Evolutionary conservation across 2,888 invertebrate genomes (phyloP).

Genomic region (Dynastes grantii): DNA sequence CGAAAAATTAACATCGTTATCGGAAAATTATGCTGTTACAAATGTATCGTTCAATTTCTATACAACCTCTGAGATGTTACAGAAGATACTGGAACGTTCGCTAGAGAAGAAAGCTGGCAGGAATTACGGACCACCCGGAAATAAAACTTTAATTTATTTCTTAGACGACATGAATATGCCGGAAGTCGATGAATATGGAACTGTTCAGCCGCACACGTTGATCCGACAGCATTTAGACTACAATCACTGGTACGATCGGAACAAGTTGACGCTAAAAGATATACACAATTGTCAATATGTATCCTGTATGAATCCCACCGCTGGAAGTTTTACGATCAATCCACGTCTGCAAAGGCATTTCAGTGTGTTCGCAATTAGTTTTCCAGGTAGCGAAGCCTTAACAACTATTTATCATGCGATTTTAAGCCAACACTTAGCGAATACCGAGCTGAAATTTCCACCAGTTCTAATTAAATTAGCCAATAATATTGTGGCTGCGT

Average conservation of each 20-base stretch:
- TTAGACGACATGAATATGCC: slow-evolving; percentile 99
- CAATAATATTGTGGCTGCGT: slow-evolving; percentile 84
- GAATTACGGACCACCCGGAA: slow-evolving; percentile 96
- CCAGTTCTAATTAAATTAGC: slow-evolving; percentile 79
- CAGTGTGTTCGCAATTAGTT: slow-evolving; percentile 87
- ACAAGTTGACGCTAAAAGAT: slow-evolving; percentile 90
- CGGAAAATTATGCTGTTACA: slow-evolving; percentile 90
- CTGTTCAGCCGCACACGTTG: slow-evolving; percentile 96
- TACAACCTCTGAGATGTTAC: slow-evolving; percentile 94
- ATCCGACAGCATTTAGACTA: slow-evolving; percentile 97
- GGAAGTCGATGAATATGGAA: slow-evolving; percentile 91
- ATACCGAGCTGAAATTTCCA: slow-evolving; percentile 86
- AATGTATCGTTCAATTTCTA: slow-evolving; percentile 98
- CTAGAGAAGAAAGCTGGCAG: slow-evolving; percentile 94
- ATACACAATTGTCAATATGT: slow-evolving; percentile 98
- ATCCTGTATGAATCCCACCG: slow-evolving; percentile 98
- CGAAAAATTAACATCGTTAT: slow-evolving; percentile 81
- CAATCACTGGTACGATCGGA: slow-evolving; percentile 95
- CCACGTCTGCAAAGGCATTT: slow-evolving; percentile 94
- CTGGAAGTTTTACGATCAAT: slow-evolving; percentile 97
- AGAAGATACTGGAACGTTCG: slow-evolving; percentile 94
- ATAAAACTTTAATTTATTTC: slow-evolving; percentile 93
- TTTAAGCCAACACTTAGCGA: slow-evolving; percentile 87
- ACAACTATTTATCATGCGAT: slow-evolving; percentile 92
- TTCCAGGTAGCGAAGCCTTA: slow-evolving; percentile 86